Evolutionary conservation across 30 jellyfish, hydroid and myxozoan species (phyloP).

Genomic region (Phacellophora camtschatica): DNA sequence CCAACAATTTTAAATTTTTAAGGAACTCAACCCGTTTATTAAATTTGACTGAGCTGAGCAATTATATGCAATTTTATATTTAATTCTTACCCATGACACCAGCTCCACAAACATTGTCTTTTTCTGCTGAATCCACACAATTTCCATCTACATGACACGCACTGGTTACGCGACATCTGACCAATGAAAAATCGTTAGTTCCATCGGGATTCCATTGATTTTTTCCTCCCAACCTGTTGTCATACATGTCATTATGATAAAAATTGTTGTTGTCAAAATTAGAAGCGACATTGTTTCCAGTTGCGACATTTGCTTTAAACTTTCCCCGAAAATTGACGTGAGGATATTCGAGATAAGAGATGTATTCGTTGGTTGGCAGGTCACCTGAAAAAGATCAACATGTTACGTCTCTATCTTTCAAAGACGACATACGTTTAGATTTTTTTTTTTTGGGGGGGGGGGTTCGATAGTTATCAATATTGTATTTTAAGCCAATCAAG

Average conservation of each 20-base stretch:
- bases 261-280: conserved; percentile 29
- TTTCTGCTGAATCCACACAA: conserved; percentile 6
- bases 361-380: background rate
- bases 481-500: no score
- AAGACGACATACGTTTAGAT: no score
- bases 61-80: background rate
- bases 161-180: conserved; percentile 33
- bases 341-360: conserved; percentile 39
- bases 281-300: conserved; percentile 5
- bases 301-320: conserved; percentile 48
- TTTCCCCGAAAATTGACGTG: conserved; percentile 45
- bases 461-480: no score
- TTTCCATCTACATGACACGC: conserved; percentile 47
- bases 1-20: no score
- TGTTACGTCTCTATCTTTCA: no score
- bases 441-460: no score
- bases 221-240: conserved; percentile 11
- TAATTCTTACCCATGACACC: conserved; percentile 8
- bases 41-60: background rate
- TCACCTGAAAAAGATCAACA: conserved; percentile 18
- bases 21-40: background rate
- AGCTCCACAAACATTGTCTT: conserved; percentile 33
- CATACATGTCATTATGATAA: conserved; percentile 1
- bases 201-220: conserved; percentile 58
- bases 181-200: conserved; percentile 22